A percentile compares a stretch with the other conserved stretches of the same genome.
Conservation (phyloP, 2,888 invertebrate species). For the Pegoplata infirma region DNA sequence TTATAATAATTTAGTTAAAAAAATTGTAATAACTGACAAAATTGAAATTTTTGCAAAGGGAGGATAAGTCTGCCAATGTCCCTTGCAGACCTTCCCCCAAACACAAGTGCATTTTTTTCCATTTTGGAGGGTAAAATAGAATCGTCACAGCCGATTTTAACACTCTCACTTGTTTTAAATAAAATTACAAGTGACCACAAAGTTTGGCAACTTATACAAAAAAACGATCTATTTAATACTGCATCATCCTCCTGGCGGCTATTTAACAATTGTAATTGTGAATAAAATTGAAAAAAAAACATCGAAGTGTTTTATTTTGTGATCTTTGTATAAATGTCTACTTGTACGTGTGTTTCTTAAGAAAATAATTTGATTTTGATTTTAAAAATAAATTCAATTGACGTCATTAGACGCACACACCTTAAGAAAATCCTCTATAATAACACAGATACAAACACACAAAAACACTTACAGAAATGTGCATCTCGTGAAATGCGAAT, state of each 20-base stretch:
- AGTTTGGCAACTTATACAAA: constrained; percentile 23
- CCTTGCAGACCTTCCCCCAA: too few species aligned
- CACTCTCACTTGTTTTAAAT: not conserved
- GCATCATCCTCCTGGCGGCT: constrained; percentile 4
- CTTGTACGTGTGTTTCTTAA: constrained; percentile 10
- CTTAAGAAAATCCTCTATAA: not conserved
- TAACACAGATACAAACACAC: not conserved
- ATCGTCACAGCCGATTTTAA: too few species aligned
- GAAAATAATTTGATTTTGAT: constrained; percentile 40
- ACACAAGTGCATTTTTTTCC: too few species aligned
- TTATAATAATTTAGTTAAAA: too few species aligned
- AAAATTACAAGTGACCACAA: constrained; percentile 20
- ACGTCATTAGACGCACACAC: constrained; percentile 49
- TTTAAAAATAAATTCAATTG: constrained; percentile 60
- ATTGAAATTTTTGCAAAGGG: too few species aligned
- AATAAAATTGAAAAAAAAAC: constrained; percentile 9
- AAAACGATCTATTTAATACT: not conserved
- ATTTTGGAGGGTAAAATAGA: not conserved
- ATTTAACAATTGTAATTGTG: constrained; percentile 31
- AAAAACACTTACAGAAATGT: constrained; percentile 28
- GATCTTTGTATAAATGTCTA: not conserved
- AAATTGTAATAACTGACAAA: too few species aligned
- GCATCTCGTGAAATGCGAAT: constrained; percentile 55
- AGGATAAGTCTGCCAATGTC: too few species aligned
- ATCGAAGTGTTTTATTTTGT: constrained; percentile 6